phyloP scores from a whole-genome alignment of 2,888 invertebrate species.

The Oscheius sp. region DNA sequence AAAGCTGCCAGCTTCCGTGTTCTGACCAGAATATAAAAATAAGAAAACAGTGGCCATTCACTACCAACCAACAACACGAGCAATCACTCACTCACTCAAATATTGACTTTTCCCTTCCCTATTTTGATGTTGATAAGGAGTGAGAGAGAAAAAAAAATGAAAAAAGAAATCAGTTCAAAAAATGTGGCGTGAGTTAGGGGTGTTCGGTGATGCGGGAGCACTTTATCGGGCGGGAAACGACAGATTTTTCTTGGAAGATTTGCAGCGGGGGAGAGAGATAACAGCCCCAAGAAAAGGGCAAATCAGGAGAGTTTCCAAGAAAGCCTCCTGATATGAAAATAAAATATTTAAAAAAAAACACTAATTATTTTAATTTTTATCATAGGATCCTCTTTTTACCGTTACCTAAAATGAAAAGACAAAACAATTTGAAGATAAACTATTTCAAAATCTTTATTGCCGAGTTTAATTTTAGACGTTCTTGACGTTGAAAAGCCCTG shows the following conservation, averaged over 20 bases:
- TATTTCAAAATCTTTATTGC: too few species aligned
- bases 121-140: not conserved
- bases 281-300: not conserved
- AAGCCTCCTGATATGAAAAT: not conserved
- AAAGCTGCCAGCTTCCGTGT: not conserved
- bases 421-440: too few species aligned
- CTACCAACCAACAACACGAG: not conserved
- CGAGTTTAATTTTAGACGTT: too few species aligned
- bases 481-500: too few species aligned
- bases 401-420: too few species aligned
- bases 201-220: not conserved
- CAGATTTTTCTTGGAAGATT: constrained; percentile 16
- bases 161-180: not conserved
- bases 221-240: not conserved
- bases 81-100: not conserved
- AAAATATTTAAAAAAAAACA: not conserved
- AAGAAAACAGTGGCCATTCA: not conserved
- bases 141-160: not conserved
- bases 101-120: not conserved
- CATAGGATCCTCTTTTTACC: too few species aligned
- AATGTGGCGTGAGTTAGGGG: not conserved
- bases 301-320: not conserved
- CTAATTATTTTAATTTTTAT: too few species aligned
- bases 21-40: too few species aligned
- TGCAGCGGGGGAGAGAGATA: constrained; percentile 11